A percentile compares a stretch with the other conserved stretches of the same genome.
Conservation (phyloP, 2,888 invertebrate genomes). For the Euphydryas editha region DNA sequence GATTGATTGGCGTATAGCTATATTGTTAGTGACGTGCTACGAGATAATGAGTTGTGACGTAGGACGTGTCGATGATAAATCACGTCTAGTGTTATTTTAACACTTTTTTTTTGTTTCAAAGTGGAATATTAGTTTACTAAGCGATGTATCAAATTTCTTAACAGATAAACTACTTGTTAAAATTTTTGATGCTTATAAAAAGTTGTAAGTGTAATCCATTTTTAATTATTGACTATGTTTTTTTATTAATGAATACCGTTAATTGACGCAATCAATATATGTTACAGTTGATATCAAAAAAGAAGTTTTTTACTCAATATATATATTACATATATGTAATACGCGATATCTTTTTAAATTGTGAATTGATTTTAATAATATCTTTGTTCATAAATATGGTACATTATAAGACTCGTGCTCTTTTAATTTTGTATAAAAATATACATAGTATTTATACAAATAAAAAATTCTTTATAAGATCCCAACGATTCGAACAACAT, state of each 20-base stretch:
- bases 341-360: too few species aligned
- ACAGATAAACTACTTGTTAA: constrained; percentile 6
- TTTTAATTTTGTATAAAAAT: too few species aligned
- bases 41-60: constrained; percentile 41
- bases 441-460: too few species aligned
- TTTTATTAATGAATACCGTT: not conserved
- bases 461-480: too few species aligned
- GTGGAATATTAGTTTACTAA: constrained; percentile 19
- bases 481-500: too few species aligned
- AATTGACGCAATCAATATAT: not conserved
- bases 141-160: constrained; percentile 21
- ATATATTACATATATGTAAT: too few species aligned
- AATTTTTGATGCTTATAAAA: not conserved
- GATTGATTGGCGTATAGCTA: constrained; percentile 70
- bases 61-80: constrained; percentile 33
- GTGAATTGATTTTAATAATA: too few species aligned
- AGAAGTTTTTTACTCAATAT: too few species aligned
- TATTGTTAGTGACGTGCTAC: constrained; percentile 58
- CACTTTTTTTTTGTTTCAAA: constrained; percentile 32
- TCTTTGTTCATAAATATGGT: too few species aligned
- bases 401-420: too few species aligned
- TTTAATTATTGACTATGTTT: not conserved
- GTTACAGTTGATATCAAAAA: not conserved
- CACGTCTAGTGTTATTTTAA: constrained; percentile 36
- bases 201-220: not conserved